Evolutionary conservation across 2,113 vertebrate species (phyloP).

Genomic region (Meriones unguiculatus): DNA sequence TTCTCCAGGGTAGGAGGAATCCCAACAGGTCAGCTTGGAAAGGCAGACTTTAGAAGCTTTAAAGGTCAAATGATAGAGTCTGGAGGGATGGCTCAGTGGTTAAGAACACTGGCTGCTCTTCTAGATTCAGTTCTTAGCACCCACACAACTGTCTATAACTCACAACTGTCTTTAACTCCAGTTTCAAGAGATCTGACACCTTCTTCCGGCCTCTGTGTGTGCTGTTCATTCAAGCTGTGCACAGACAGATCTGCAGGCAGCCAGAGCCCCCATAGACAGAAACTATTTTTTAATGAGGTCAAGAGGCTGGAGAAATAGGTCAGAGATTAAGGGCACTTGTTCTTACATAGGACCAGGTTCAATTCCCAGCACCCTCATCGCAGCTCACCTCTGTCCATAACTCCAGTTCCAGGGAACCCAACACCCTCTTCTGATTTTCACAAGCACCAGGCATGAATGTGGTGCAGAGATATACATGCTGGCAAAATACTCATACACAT

Average conservation of each 20-base stretch:
- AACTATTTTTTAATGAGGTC: background rate
- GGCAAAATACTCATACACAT: background rate
- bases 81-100: background rate
- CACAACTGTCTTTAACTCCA: background rate
- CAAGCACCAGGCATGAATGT: background rate
- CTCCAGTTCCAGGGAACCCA: background rate
- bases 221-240: background rate
- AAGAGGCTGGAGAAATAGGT: background rate
- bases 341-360: background rate
- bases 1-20: slow-evolving; percentile 41
- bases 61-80: background rate
- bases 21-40: slow-evolving; percentile 23
- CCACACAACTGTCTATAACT: background rate
- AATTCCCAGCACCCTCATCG: background rate
- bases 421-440: background rate
- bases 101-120: background rate
- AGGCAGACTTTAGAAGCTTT: background rate
- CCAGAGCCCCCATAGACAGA: background rate
- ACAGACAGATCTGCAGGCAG: background rate
- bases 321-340: background rate
- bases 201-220: background rate
- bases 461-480: background rate
- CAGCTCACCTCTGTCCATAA: background rate
- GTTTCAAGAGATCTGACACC: background rate
- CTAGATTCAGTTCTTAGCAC: background rate